Evolutionary conservation across 2,888 invertebrate species (phyloP).

Genomic region (Drosophila atroscutellata): DNA sequence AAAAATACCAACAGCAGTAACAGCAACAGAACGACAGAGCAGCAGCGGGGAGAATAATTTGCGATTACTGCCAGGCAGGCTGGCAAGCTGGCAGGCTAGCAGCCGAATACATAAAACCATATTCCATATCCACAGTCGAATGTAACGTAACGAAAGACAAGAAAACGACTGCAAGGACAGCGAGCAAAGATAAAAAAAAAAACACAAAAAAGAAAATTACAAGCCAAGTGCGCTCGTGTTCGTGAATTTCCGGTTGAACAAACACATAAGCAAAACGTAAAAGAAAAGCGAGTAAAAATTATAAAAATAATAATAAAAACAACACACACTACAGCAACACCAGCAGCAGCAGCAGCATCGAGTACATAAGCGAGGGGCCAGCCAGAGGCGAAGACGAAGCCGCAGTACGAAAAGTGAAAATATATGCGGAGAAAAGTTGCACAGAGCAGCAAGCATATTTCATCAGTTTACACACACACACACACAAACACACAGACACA

Average conservation of each 20-base stretch:
- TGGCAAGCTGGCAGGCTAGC: conserved; percentile 25
- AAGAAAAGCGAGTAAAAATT: conserved; percentile 59
- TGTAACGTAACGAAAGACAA: conserved; percentile 63
- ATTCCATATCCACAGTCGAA: conserved; percentile 53
- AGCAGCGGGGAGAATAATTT: conserved; percentile 64
- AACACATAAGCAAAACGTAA: conserved; percentile 75
- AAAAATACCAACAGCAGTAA: conserved; percentile 24
- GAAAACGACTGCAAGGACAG: conserved; percentile 57
- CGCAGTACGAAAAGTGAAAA: conserved; percentile 76
- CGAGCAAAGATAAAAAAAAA: conserved; percentile 19
- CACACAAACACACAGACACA: conserved; percentile 15
- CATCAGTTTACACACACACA: conserved; percentile 66
- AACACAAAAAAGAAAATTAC: conserved; percentile 53
- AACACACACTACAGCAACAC: conserved; percentile 39
- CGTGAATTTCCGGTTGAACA: conserved; percentile 83
- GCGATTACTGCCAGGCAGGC: conserved; percentile 67
- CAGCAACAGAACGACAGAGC: conserved; percentile 29
- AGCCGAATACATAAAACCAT: conserved; percentile 41
- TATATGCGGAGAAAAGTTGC: conserved; percentile 67
- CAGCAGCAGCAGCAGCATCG: conserved; percentile 37
- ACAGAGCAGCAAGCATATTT: conserved; percentile 73
- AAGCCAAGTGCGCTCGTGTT: conserved; percentile 78
- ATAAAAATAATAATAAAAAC: conserved; percentile 68
- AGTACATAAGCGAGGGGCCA: conserved; percentile 49
- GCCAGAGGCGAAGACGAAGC: conserved; percentile 44